These are phyloP conservation scores for Flabesymbios commensalis DNA, from an alignment of 2,888 invertebrate species.

Conservation along the genomic window DNA sequence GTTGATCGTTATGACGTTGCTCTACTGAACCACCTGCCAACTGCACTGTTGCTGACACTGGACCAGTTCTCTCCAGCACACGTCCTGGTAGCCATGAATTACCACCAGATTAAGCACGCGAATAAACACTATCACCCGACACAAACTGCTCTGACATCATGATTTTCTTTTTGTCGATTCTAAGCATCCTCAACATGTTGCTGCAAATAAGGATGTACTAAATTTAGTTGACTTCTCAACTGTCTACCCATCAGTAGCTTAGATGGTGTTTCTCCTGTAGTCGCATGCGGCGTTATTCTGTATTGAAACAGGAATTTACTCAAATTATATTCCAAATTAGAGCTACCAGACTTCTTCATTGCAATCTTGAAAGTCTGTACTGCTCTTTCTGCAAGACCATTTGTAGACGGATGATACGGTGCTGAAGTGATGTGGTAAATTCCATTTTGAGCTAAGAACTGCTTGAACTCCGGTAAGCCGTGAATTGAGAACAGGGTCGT, in stretches of 20 bases:
- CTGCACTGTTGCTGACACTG: too few relatives aligned
- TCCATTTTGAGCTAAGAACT: not conserved
- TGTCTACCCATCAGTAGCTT: not conserved
- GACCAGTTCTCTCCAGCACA: too few relatives aligned
- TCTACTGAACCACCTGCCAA: too few relatives aligned
- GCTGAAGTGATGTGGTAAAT: not conserved
- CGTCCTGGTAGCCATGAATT: too few relatives aligned
- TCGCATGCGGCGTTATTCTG: not conserved
- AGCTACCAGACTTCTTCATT: too few relatives aligned
- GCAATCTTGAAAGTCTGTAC: not conserved
- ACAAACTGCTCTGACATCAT: too few relatives aligned
- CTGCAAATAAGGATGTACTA: too few relatives aligned
- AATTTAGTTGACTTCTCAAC: not conserved
- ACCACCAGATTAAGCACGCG: too few relatives aligned
- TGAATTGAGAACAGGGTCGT: not conserved
- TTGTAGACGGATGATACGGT: not conserved
- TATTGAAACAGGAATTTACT: not conserved
- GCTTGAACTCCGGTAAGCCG: not conserved
- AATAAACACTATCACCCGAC: too few relatives aligned
- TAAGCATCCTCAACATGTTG: too few relatives aligned
- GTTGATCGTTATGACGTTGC: too few relatives aligned
- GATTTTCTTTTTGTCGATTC: too few relatives aligned
- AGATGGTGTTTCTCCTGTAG: not conserved
- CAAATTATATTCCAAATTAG: not conserved
- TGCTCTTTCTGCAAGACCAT: conserved; percentile 1